Evolutionary conservation across 2,113 vertebrate species (phyloP).

Genomic region (Heptranchias perlo): DNA sequence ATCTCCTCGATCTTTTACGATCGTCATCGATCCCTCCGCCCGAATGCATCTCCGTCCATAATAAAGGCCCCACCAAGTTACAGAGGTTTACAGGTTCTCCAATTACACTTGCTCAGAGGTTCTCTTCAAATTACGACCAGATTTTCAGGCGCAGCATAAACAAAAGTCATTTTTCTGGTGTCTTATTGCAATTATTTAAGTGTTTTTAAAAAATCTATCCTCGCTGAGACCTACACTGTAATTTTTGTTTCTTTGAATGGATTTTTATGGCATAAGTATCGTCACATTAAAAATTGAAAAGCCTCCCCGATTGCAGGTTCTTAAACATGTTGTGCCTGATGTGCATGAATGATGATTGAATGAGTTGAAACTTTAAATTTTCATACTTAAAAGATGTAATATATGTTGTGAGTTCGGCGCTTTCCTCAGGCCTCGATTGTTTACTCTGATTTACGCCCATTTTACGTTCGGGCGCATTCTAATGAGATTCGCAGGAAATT

Average conservation of each 20-base stretch:
- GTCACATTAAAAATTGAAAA: not conserved
- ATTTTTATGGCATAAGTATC: not conserved
- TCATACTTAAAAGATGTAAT: not conserved
- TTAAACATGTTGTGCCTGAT: not conserved
- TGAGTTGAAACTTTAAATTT: not conserved
- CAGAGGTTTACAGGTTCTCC: not conserved
- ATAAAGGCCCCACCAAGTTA: not conserved
- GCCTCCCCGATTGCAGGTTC: not conserved
- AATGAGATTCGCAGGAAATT: not conserved
- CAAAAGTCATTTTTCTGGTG: not conserved
- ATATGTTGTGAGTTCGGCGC: too few relatives aligned
- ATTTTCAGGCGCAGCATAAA: not conserved
- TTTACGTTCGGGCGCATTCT: not conserved
- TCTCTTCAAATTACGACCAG: not conserved
- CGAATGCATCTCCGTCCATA: not conserved
- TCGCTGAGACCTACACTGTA: not conserved
- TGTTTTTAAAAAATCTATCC: not conserved
- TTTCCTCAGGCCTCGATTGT: not conserved
- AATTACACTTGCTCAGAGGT: not conserved
- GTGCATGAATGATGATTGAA: not conserved
- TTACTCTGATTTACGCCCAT: not conserved
- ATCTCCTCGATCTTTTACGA: not conserved
- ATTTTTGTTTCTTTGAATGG: conserved; percentile 18
- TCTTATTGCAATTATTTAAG: not conserved
- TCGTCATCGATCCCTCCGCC: not conserved